Evolutionary conservation across 2,113 vertebrate species (phyloP).

Genomic region (Sinosuthora webbiana): DNA sequence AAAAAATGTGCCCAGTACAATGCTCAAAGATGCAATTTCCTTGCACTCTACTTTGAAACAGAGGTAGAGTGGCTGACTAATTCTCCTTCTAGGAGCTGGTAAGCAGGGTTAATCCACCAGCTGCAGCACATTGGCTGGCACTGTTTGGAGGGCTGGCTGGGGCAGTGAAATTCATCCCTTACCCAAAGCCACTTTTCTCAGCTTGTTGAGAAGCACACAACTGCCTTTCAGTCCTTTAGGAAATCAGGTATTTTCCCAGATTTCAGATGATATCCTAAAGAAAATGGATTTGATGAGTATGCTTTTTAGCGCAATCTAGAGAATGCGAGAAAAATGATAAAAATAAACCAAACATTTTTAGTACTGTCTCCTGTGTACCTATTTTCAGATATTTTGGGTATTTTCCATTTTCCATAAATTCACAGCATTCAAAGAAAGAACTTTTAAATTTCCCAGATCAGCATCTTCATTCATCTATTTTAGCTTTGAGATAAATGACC

Average conservation of each 20-base stretch:
- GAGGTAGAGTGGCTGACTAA: neutral
- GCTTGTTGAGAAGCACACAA: neutral
- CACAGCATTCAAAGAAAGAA: neutral
- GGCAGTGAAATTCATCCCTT: neutral
- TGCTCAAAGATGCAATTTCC: neutral
- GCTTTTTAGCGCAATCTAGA: neutral
- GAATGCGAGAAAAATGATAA: neutral
- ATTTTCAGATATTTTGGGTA: neutral
- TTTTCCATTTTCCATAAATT: neutral
- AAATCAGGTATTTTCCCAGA: neutral
- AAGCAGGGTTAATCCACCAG: neutral
- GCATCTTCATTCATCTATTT: neutral
- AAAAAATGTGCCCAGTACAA: neutral
- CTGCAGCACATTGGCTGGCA: neutral
- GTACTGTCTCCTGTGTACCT: neutral
- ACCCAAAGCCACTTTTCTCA: neutral
- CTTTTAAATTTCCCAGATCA: neutral
- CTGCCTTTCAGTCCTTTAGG: neutral
- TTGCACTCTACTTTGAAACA: neutral
- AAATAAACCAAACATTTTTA: neutral
- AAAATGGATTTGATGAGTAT: neutral
- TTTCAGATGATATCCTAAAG: neutral
- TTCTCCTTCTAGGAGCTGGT: neutral
- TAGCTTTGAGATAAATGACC: neutral
- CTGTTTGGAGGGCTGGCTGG: neutral